phyloP scores from a whole-genome alignment of 2,113 vertebrate species.

The Oreocharis arfaki region DNA sequence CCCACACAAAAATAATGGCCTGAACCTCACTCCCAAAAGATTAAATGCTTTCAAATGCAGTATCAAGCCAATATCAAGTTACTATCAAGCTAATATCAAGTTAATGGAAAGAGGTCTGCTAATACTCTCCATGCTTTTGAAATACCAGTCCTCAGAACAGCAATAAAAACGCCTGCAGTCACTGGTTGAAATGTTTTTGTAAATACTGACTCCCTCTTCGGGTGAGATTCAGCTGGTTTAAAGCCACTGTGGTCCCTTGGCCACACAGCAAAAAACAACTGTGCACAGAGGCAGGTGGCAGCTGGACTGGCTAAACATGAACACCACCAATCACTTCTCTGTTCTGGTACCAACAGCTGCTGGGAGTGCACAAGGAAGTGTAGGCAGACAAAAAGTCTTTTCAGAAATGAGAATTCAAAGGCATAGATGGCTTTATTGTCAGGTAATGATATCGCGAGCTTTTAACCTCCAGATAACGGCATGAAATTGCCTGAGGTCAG shows the following conservation, averaged over 20 bases:
- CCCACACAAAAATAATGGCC: background rate
- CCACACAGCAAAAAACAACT: background rate
- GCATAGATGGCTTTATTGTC: background rate
- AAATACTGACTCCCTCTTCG: background rate
- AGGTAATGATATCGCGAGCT: constrained; percentile 21
- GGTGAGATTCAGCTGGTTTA: background rate
- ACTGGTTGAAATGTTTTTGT: background rate
- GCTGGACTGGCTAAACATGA: background rate
- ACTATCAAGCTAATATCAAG: background rate
- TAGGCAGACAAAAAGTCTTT: background rate
- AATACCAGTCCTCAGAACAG: background rate
- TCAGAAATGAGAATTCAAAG: background rate
- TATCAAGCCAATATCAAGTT: background rate
- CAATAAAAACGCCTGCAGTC: background rate
- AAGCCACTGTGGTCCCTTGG: background rate
- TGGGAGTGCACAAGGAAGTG: background rate
- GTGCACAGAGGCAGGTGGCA: background rate
- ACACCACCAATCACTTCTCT: background rate
- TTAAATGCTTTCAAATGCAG: background rate
- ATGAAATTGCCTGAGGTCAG: constrained; percentile 44
- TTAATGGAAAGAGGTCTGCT: background rate
- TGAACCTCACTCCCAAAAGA: background rate
- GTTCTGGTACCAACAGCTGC: background rate
- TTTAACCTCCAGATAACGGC: background rate
- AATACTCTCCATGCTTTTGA: background rate